A percentile compares a stretch with the other conserved stretches of the same genome.
Evolutionary conservation across 2,888 invertebrate genomes (phyloP).

Genomic region (Antheraea yamamai): DNA sequence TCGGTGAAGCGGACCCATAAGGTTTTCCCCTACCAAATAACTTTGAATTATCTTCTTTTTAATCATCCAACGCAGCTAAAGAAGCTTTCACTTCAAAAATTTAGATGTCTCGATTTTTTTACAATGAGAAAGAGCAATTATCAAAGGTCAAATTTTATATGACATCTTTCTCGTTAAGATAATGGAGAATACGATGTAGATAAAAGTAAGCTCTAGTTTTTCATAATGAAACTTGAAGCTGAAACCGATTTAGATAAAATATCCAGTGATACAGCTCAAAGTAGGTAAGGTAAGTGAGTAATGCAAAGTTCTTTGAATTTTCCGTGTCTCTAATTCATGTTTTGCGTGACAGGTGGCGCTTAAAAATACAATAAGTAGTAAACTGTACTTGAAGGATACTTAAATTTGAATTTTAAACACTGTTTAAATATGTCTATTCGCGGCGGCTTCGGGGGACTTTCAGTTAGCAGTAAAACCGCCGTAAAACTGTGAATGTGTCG

Average conservation of each 20-base stretch:
- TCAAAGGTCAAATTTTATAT: too few species aligned
- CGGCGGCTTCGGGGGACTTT: constrained; percentile 23
- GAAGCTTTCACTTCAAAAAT: too few species aligned
- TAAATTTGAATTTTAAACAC: constrained; percentile 15
- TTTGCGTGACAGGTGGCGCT: constrained; percentile 10
- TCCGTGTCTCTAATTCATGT: constrained; percentile 2
- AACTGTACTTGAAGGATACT: constrained; percentile 8
- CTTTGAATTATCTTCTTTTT: too few species aligned
- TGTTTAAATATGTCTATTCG: constrained; percentile 18
- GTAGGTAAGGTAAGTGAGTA: neutral
- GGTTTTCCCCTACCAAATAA: too few species aligned
- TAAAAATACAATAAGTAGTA: constrained; percentile 12
- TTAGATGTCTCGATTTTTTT: too few species aligned
- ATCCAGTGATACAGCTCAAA: neutral
- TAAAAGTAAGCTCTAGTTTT: neutral
- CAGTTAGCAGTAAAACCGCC: constrained; percentile 40
- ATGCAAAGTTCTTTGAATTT: constrained; percentile 4
- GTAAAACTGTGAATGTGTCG: constrained; percentile 37
- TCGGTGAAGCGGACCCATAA: too few species aligned
- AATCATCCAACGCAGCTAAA: too few species aligned
- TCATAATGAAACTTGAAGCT: neutral
- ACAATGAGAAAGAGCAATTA: too few species aligned
- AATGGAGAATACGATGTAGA: neutral
- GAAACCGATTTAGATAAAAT: neutral
- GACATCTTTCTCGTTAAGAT: neutral